Conservation (phyloP, 2,888 invertebrate species). For the Psococerastis gibbosa region DNA sequence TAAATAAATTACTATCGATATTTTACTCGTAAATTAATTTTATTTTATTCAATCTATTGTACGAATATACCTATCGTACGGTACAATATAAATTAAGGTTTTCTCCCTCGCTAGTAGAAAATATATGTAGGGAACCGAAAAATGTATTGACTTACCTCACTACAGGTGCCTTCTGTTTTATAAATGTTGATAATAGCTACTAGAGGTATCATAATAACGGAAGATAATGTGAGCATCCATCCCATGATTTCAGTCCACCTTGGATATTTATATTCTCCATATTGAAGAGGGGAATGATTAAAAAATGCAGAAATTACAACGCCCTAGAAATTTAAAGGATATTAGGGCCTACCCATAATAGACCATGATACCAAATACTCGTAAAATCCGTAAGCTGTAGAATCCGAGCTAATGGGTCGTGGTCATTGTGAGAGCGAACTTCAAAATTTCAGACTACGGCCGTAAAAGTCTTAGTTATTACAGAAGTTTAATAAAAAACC, state of each 20-base stretch:
- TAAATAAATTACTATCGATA: too few species aligned
- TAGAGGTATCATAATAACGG: conserved; percentile 51
- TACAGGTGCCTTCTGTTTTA: conserved; percentile 43
- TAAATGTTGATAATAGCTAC: conserved; percentile 41
- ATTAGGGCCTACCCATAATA: not conserved
- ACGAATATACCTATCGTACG: too few species aligned
- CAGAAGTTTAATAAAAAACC: too few species aligned
- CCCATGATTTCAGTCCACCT: conserved; percentile 51
- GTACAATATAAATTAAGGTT: too few species aligned
- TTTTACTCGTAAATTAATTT: too few species aligned
- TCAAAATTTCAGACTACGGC: too few species aligned
- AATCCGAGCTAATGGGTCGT: too few species aligned
- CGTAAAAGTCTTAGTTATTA: too few species aligned
- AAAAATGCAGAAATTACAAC: conserved; percentile 46
- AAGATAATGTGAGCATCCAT: conserved; percentile 51
- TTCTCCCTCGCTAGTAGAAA: too few species aligned
- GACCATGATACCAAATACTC: not conserved
- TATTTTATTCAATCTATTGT: too few species aligned
- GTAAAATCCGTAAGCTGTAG: not conserved
- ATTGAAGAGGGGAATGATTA: conserved; percentile 43
- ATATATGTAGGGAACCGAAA: too few species aligned
- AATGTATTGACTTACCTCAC: conserved; percentile 33
- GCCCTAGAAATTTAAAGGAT: conserved; percentile 28
- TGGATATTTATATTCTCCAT: conserved; percentile 48
- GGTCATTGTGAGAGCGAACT: too few species aligned